Evolutionary conservation across 2,888 invertebrate species (phyloP), one percentile per base, ranked within the genome.

Genomic region (Sphaeridia pumilis): DNA sequence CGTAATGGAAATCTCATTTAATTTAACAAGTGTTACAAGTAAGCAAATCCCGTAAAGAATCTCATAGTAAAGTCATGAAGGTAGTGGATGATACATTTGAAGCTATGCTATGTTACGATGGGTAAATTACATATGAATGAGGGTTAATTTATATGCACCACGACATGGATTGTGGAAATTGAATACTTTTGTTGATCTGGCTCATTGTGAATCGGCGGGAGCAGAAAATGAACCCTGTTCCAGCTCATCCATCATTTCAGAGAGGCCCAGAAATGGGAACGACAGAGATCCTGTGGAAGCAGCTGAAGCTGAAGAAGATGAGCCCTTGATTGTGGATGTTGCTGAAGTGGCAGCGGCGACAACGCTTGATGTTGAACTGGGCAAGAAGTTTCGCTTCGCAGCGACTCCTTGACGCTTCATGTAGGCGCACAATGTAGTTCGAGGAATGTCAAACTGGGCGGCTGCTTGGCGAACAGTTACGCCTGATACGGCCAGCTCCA

Each of bases 381-480:
- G 42, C 12, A 52, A n/a, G 4, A 56, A 49, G 34, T 55, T 59
- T 22, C 56, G 47, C 36, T 58, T 58, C 2, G 59, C 56, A 17
- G 58, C 55, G 3, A 62, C 53, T 34, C 64, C 64, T 27, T 77
- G 77, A 0, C 78, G 70, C 60, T 78, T 78, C 78, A 78, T 78
- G 76, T 78, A 78, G 68, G 78, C 78, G 2, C 78, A 72, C 0
- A 78, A 70, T 0, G 78, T 78, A 52, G 78, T 78, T 20, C 78
- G 70, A 0, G 78, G 78, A 1, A 78, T 77, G 61, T 76, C 76
- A 67, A 76, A 77, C 0, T 76, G 76, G 65, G 77, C 77, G 1
- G 78, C 78, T 53, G 78, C 78, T 61, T 78, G 74, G 59, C 78
- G 78, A 59, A 78, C 78, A 66, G 78, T 78, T 1, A 77, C 76